Evolutionary conservation across 1,140 invertebrate species (phyloP), one percentile per base, ranked within the genome.

Genomic region (Grapholita molesta): DNA sequence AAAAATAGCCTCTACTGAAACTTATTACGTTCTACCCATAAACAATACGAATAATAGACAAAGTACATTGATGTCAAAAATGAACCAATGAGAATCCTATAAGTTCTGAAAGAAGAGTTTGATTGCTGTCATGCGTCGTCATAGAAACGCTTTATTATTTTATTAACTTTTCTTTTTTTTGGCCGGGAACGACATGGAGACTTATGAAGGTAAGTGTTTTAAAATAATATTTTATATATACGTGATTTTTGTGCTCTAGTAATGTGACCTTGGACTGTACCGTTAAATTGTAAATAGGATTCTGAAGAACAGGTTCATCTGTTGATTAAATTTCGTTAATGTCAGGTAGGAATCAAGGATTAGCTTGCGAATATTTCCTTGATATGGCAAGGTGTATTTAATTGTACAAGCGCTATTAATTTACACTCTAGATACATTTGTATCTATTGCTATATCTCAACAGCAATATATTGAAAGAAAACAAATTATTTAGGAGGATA

Each of bases 91-190:
- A 71, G 81, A 81, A 75, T 78, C 70, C 67, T 61, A 78, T 76
- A 77, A 78, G 74, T 79, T 73, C 80, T 80, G 53, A 57, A 57
- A 23, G 53, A 28, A 57, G 53, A 57, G 53, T 57, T 57, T 57
- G 53, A 57, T 73, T 79, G 76, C 82, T 85, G 86, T 91, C 89
- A 91, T 91, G 89, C 76, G 89, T 91, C 87, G 89, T 89, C 89
- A 91, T 91, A 91, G 89, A 91, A 91, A 91, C 89, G 86, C 76
- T 84, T 90, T 77, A 77, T 90, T 77, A 77, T 73, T 79, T 88
- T 79, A 82, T 80, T 84, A 90, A 86, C 82, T 89, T 89, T 87
- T 84, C 69, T 83, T 85, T 84, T 89, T 85, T 88, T 86, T 86
- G 80, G 80, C 79, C 80, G 80, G 85, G 80, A 80, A 75, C 77